phyloP scores from a whole-genome alignment of 2,888 invertebrate genomes.

The Endotricha flammealis region DNA sequence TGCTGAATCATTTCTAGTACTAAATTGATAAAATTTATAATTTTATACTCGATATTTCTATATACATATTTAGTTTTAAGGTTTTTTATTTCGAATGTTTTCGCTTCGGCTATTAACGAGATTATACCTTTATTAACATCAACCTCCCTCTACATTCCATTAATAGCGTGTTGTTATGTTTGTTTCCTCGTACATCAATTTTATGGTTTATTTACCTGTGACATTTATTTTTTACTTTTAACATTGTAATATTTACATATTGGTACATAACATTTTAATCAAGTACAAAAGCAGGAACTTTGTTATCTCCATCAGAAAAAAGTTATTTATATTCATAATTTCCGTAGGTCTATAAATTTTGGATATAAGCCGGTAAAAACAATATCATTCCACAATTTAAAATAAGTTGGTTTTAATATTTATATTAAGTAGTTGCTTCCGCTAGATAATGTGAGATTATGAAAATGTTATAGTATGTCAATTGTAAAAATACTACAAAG shows the following conservation, averaged over 20 bases:
- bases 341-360: too few relatives aligned
- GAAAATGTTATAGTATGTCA: background rate
- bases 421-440: constrained; percentile 31
- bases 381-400: constrained; percentile 33
- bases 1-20: background rate
- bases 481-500: background rate
- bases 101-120: constrained; percentile 7
- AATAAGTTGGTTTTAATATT: constrained; percentile 13
- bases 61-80: constrained; percentile 3
- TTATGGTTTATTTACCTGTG: constrained; percentile 1
- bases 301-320: too few relatives aligned
- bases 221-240: too few relatives aligned
- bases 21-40: background rate
- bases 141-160: constrained; percentile 24
- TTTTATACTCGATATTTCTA: too few relatives aligned
- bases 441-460: constrained; percentile 23
- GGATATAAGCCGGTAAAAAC: too few relatives aligned
- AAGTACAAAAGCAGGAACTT: too few relatives aligned
- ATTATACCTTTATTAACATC: constrained; percentile 13
- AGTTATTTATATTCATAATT: too few relatives aligned
- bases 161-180: constrained; percentile 9
- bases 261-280: too few relatives aligned
- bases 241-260: too few relatives aligned
- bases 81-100: background rate
- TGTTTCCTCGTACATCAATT: constrained; percentile 7